Percentiles rank a stretch among this genome's conserved stretches.
Conservation (phyloP, 2,888 invertebrate genomes). For the Lysandra bellargus region DNA sequence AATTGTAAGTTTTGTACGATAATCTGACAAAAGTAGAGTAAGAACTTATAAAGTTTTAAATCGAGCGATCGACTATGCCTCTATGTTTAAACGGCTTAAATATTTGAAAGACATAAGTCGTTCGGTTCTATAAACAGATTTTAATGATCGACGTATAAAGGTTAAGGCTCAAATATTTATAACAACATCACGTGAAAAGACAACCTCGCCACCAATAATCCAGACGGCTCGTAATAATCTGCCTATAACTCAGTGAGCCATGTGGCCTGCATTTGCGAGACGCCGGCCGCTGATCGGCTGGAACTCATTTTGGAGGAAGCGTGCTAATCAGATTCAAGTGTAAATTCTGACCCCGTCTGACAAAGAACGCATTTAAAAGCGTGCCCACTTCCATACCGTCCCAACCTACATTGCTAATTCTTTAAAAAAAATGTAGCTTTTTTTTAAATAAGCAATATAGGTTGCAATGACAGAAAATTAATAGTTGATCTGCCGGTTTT, state of each 20-base stretch:
- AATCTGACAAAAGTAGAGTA: neutral
- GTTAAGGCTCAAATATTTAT: neutral
- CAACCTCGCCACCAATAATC: neutral
- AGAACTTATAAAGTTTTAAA: too few relatives aligned
- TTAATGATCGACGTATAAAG: neutral
- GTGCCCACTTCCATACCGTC: neutral
- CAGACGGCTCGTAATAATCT: neutral
- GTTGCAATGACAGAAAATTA: neutral
- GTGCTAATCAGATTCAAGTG: conserved; percentile 22
- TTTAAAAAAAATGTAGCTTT: neutral
- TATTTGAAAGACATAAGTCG: too few relatives aligned
- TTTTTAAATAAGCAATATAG: neutral
- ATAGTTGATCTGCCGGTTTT: neutral
- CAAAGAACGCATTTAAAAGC: conserved; percentile 4
- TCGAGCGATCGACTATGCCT: too few relatives aligned
- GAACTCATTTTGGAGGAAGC: conserved; percentile 13
- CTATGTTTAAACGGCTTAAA: too few relatives aligned
- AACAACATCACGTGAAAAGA: conserved; percentile 10
- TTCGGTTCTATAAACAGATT: conserved; percentile 7
- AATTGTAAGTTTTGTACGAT: neutral
- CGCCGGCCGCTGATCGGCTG: neutral
- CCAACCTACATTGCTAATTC: neutral
- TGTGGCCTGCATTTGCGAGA: neutral
- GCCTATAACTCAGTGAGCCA: neutral
- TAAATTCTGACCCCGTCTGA: conserved; percentile 23